phyloP scores from a whole-genome alignment of 2,113 vertebrate species.

The Neogobius melanostomus region DNA sequence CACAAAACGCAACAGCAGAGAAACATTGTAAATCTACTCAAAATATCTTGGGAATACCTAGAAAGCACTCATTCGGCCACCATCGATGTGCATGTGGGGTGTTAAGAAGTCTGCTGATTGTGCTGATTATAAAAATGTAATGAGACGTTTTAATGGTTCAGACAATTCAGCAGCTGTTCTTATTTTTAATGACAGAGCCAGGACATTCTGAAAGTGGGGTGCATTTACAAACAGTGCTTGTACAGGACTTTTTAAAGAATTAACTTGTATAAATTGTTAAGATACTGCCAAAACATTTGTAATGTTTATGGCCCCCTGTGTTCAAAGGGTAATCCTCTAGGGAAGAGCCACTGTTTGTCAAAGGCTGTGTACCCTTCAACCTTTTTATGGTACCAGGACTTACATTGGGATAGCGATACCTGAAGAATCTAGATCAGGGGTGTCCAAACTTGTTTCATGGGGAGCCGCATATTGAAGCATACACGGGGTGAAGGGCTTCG shows the following conservation, averaged over 20 bases:
- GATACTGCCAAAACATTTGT: not conserved
- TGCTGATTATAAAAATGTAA: conserved; percentile 19
- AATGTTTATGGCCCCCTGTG: not conserved
- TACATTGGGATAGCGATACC: too few species aligned
- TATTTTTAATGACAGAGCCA: conserved; percentile 23
- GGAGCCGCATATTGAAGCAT: too few species aligned
- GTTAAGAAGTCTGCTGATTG: not conserved
- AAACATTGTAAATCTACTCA: not conserved
- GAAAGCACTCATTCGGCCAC: not conserved
- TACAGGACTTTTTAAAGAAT: not conserved
- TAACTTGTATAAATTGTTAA: conserved; percentile 1
- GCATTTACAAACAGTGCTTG: conserved; percentile 10
- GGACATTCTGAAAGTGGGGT: conserved; percentile 1
- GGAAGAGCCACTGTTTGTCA: not conserved
- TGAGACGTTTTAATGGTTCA: conserved; percentile 37
- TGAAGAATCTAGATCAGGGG: too few species aligned
- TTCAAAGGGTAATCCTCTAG: conserved; percentile 20
- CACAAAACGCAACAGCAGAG: not conserved
- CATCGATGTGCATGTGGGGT: not conserved
- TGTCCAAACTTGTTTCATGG: too few species aligned
- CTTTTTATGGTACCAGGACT: too few species aligned
- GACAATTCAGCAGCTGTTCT: conserved; percentile 50
- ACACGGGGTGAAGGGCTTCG: too few species aligned
- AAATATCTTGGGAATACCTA: not conserved
- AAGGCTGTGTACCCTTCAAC: too few species aligned